These are phyloP conservation scores for Chiloscyllium plagiosum DNA, from an alignment of 2,113 vertebrate genomes.

Conservation along the genomic window DNA sequence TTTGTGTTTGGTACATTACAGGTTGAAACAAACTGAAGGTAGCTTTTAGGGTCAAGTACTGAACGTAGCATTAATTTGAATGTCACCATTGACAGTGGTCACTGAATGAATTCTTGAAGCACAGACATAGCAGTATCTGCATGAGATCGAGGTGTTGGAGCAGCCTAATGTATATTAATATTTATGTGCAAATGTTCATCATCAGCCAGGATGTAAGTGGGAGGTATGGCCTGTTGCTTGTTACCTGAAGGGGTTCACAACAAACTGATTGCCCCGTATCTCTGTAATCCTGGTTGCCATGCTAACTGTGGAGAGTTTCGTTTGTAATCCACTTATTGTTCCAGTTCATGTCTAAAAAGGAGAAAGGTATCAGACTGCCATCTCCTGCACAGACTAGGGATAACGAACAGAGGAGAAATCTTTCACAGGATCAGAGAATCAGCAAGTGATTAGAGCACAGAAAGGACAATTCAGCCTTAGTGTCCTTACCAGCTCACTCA, in stretches of 20 bases:
- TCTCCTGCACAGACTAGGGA: neutral
- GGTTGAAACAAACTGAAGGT: neutral
- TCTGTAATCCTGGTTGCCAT: neutral
- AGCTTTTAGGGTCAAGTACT: neutral
- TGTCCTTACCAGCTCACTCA: neutral
- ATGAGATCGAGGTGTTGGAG: neutral
- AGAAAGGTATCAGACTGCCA: neutral
- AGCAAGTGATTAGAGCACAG: neutral
- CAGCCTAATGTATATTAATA: neutral
- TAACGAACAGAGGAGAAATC: neutral
- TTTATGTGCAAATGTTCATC: neutral
- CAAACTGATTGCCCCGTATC: neutral
- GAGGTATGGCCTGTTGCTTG: neutral
- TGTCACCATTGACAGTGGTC: neutral
- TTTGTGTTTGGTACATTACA: neutral
- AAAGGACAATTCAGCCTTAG: neutral
- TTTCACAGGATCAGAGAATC: neutral
- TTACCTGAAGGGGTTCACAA: neutral
- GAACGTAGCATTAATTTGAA: neutral
- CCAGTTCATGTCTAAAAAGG: neutral
- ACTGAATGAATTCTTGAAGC: neutral
- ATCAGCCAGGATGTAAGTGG: neutral
- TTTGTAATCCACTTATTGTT: neutral
- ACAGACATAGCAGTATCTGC: neutral
- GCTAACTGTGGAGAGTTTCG: neutral